A percentile compares a stretch with the other conserved stretches of the same genome.
Conservation (phyloP, 2,113 vertebrate species). For the Australoheros scitulus region DNA sequence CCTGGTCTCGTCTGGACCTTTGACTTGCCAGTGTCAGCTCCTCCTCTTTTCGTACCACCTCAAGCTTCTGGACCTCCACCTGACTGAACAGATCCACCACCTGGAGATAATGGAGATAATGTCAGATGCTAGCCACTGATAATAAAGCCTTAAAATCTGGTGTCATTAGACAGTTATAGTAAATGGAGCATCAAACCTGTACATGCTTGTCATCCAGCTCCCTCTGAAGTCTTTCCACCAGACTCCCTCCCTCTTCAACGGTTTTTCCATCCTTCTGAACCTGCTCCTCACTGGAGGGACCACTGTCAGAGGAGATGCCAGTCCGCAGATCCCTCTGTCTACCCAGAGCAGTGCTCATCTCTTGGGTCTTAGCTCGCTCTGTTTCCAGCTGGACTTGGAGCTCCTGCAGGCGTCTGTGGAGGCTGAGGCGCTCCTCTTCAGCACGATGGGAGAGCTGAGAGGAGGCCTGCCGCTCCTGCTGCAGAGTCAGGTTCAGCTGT, state of each 20-base stretch:
- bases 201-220: slow-evolving; percentile 89
- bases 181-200: slow-evolving; percentile 67
- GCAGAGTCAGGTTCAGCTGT: slow-evolving; percentile 82
- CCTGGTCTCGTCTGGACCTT: slow-evolving; percentile 80
- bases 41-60: slow-evolving; percentile 87
- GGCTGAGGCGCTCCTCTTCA: slow-evolving; percentile 80
- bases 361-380: slow-evolving; percentile 81
- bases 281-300: slow-evolving; percentile 6
- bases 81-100: slow-evolving; percentile 87
- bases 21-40: slow-evolving; percentile 81
- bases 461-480: slow-evolving; percentile 83
- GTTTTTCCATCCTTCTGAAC: not conserved
- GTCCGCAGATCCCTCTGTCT: slow-evolving; percentile 82
- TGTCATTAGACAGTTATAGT: not conserved
- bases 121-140: not conserved
- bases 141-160: not conserved
- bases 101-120: slow-evolving; percentile 17
- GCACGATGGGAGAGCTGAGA: slow-evolving; percentile 82
- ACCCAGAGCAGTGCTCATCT: slow-evolving; percentile 85
- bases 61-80: slow-evolving; percentile 86
- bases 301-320: slow-evolving; percentile 4
- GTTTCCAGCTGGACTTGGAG: slow-evolving; percentile 91
- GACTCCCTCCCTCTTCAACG: slow-evolving; percentile 59
- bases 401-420: slow-evolving; percentile 81
- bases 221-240: slow-evolving; percentile 85